phyloP scores from a whole-genome alignment of 2,888 invertebrate species.

The Eupithecia dodoneata region DNA sequence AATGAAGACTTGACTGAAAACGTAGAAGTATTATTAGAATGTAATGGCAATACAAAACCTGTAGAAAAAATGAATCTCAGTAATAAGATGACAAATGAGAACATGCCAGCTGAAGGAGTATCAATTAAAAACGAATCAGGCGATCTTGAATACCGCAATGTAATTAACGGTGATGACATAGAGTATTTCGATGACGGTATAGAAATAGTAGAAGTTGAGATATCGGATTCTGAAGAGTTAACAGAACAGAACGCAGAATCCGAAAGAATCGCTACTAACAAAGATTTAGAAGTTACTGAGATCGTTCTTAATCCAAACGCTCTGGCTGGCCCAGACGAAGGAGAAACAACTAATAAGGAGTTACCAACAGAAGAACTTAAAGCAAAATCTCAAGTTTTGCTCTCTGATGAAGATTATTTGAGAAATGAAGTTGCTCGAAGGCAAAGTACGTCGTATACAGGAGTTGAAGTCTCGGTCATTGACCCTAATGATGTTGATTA shows the following conservation, averaged over 20 bases:
- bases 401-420: neutral
- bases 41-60: neutral
- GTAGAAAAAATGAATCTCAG: neutral
- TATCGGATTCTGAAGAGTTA: slow-evolving; percentile 5
- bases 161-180: slow-evolving; percentile 3
- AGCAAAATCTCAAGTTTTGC: neutral
- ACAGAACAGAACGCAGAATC: neutral
- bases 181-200: slow-evolving; percentile 11
- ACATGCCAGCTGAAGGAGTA: neutral
- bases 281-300: slow-evolving; percentile 1
- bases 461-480: slow-evolving; percentile 5
- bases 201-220: slow-evolving; percentile 6
- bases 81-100: neutral
- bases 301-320: neutral
- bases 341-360: neutral
- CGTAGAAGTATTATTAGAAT: neutral
- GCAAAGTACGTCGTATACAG: neutral
- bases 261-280: neutral
- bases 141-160: neutral
- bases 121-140: neutral
- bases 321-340: neutral
- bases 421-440: neutral
- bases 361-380: neutral
- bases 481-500: slow-evolving; percentile 10
- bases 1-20: neutral